A percentile compares a stretch with the other conserved stretches of the same genome.
Evolutionary conservation across 2,113 vertebrate genomes (phyloP).

Genomic region (Peromyscus maniculatus): DNA sequence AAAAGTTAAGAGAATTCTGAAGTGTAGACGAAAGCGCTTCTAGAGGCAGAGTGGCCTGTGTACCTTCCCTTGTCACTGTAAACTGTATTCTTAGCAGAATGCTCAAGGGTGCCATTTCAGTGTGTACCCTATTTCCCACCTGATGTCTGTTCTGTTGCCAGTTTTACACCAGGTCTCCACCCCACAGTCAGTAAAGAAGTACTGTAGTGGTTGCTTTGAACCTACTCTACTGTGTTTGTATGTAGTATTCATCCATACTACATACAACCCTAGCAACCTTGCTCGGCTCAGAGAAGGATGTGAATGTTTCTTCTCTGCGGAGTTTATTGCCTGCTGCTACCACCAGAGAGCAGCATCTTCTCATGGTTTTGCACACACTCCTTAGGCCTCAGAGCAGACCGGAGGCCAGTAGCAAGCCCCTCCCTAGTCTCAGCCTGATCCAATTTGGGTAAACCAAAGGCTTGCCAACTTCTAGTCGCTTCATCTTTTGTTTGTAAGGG

Average conservation of each 20-base stretch:
- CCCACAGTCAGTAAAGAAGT: background rate
- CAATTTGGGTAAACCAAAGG: background rate
- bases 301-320: background rate
- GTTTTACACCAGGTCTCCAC: background rate
- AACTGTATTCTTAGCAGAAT: background rate
- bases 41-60: background rate
- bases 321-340: fast-evolving
- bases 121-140: background rate
- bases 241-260: background rate
- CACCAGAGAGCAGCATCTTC: slow-evolving; percentile 59
- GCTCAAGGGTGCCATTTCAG: too few species aligned
- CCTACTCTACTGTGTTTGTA: background rate
- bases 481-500: background rate
- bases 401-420: too few species aligned
- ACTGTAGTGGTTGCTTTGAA: background rate
- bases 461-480: background rate
- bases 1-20: background rate
- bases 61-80: background rate
- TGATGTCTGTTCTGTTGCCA: background rate
- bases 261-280: background rate
- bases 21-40: background rate
- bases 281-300: fast-evolving
- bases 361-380: background rate
- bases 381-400: fast-evolving
- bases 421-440: background rate